Base-by-base conservation (phyloP, 1,140 invertebrate species). In the Magallana angulata region DNA sequence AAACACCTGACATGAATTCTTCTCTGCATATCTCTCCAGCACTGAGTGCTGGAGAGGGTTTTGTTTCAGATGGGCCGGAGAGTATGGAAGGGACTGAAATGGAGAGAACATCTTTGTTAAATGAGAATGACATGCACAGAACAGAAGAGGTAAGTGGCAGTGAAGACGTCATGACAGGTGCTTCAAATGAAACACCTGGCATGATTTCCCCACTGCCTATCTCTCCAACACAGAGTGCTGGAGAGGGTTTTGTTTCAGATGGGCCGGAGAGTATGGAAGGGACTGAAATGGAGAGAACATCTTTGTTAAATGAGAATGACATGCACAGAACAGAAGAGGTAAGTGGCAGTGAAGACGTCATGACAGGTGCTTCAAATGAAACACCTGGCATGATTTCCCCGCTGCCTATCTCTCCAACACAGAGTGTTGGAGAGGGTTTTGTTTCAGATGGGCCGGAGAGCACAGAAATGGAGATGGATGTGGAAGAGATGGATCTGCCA, bases 91-190 rank as follows among this genome's bases (percentile, higher is more conserved):
- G 18, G 14, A 64, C 11, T 14, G 60, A 16, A 12, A 62, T 62
- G 11, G 60, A 62, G 14, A 62, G 60, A 12, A 62, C 60, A 62
- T 4, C 36, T 36, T 4, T 36, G 36, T 36, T 36, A 36, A 12
- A 16, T 16, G 5, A 8, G n/a, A 12, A 12, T 6, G 11, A 14
- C 9, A 8, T 11, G 60, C 8, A 16, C 14, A 62, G 14, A 62
- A 16, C 60, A 62, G 60, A 62, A 12, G 60, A 62, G 60, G 60
- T 62, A 62, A 64, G 60, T 64, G 60, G 60, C 60, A 64, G 60
- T 64, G 60, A 64, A 7, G 60, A 64, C 14, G 60, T 64, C 60
- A 64, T 64, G 11, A 12, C 60, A 64, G 14, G 60, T 64, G 60
- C 14, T 64, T 64, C 60, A 64, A 64, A 64, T 14, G 60, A 64